A percentile compares a stretch with the other conserved stretches of the same genome.
Conservation (phyloP, 2,113 vertebrate species). For the Drymodes brunneopygia region DNA sequence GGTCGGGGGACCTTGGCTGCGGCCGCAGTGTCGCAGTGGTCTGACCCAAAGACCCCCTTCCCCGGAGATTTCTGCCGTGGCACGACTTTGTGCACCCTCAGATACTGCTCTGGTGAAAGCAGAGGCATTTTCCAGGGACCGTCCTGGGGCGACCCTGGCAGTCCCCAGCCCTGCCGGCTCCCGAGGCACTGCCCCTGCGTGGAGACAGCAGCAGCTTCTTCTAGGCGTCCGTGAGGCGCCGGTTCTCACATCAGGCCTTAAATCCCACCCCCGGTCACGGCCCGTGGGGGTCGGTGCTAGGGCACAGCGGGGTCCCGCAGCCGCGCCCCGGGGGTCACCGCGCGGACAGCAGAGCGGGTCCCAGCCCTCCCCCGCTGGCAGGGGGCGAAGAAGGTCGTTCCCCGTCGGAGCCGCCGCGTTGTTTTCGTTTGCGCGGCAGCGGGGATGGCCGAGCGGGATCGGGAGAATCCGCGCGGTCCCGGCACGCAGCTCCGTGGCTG, state of each 20-base stretch:
- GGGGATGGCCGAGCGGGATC: neutral
- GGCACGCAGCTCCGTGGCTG: neutral
- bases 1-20: neutral
- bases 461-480: neutral
- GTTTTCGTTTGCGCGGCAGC: neutral
- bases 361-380: neutral
- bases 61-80: accelerated
- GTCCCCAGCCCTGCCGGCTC: neutral
- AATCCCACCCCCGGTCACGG: neutral
- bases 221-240: too few relatives aligned
- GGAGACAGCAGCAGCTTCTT: neutral
- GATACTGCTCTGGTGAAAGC: neutral
- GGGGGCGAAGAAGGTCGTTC: neutral
- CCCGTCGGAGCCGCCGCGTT: neutral
- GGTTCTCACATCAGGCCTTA: neutral
- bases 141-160: too few relatives aligned
- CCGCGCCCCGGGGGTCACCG: neutral
- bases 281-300: neutral
- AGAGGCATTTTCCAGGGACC: neutral
- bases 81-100: accelerated
- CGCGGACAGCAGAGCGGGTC: neutral
- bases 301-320: neutral
- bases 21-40: neutral
- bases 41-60: accelerated
- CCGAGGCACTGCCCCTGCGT: neutral